phyloP scores from a whole-genome alignment of 2,113 vertebrate genomes.

The Calypte anna region DNA sequence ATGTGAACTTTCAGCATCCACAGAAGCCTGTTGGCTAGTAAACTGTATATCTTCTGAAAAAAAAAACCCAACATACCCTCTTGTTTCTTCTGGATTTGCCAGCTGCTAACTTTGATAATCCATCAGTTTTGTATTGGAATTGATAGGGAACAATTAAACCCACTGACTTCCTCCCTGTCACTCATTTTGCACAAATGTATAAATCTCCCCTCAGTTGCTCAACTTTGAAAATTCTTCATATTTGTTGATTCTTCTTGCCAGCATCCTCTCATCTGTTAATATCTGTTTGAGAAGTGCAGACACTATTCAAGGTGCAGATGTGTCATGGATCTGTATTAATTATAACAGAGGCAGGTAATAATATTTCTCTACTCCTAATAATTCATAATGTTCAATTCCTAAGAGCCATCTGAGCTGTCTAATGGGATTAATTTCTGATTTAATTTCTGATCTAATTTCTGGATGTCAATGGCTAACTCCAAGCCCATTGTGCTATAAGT shows the following conservation, averaged over 20 bases:
- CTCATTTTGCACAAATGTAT: not conserved
- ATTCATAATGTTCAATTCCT: not conserved
- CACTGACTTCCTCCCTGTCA: not conserved
- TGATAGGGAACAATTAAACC: not conserved
- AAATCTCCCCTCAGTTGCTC: not conserved
- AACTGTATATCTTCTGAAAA: not conserved
- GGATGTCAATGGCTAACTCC: not conserved
- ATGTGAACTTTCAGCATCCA: not conserved
- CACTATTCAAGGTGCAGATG: not conserved
- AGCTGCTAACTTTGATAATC: not conserved
- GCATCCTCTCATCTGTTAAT: not conserved
- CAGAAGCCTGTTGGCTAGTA: not conserved
- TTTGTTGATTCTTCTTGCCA: not conserved
- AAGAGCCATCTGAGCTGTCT: not conserved
- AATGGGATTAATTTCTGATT: not conserved
- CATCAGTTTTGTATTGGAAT: not conserved
- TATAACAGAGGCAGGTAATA: not conserved
- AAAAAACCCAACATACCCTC: not conserved
- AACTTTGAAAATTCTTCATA: not conserved
- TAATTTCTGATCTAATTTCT: not conserved
- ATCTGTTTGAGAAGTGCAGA: not conserved
- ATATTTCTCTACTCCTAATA: not conserved
- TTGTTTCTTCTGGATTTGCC: not conserved
- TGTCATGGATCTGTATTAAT: not conserved
- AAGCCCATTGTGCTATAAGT: not conserved